phyloP scores from a whole-genome alignment of 1,140 invertebrate species.

The Alviniconcha marisindica region DNA sequence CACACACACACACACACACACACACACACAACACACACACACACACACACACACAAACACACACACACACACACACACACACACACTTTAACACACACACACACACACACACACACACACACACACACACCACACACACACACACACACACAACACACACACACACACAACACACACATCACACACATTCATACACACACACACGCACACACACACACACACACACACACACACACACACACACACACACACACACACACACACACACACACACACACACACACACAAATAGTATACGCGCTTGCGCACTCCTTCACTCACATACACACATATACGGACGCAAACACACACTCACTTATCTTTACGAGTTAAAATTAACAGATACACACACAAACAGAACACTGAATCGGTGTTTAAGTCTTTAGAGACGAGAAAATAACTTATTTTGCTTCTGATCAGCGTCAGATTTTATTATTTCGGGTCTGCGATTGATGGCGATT shows the following conservation, averaged over 20 bases:
- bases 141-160: background rate
- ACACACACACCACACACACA: background rate
- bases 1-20: background rate
- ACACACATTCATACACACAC: background rate
- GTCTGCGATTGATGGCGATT: too few relatives aligned
- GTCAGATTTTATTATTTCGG: too few relatives aligned
- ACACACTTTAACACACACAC: too few relatives aligned
- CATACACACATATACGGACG: background rate
- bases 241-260: background rate
- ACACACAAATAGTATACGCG: background rate
- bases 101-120: background rate
- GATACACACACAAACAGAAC: too few relatives aligned
- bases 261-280: background rate
- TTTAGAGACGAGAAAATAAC: too few relatives aligned
- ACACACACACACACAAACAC: background rate
- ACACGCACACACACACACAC: background rate
- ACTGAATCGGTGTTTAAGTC: too few relatives aligned
- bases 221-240: background rate
- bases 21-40: background rate
- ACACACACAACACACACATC: too few relatives aligned
- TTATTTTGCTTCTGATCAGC: too few relatives aligned
- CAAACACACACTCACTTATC: background rate
- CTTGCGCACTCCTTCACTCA: background rate
- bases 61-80: background rate
- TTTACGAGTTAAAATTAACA: background rate